phyloP scores from a whole-genome alignment of 2,797 vertebrate species.

The Poecilia wingei region DNA sequence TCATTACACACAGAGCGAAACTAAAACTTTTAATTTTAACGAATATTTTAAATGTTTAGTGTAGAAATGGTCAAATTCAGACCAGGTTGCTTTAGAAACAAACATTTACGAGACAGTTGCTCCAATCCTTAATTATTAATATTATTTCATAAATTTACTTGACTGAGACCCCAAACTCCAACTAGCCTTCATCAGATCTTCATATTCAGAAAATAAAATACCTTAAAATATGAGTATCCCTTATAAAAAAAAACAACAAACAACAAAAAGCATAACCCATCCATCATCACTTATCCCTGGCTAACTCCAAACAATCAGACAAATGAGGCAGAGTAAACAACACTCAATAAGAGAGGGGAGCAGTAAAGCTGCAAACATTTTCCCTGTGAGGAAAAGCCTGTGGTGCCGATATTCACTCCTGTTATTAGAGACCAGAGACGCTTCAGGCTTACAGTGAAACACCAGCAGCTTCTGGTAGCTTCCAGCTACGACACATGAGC shows the following conservation, averaged over 20 bases:
- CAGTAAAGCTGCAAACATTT: not conserved
- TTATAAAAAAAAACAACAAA: not conserved
- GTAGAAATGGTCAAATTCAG: not conserved
- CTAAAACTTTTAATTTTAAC: not conserved
- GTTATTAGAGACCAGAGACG: not conserved
- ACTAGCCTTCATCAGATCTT: not conserved
- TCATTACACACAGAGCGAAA: not conserved
- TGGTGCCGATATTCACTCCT: not conserved
- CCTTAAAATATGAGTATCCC: not conserved
- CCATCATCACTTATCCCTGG: not conserved
- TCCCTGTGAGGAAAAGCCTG: conserved; percentile 1
- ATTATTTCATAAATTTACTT: not conserved
- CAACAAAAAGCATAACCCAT: not conserved
- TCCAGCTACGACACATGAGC: not conserved
- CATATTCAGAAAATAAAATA: not conserved
- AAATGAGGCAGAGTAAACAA: not conserved
- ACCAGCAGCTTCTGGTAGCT: not conserved
- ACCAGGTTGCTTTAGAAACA: not conserved
- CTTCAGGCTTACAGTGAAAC: not conserved
- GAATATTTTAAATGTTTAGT: not conserved
- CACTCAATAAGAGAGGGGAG: not conserved
- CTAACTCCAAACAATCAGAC: not conserved
- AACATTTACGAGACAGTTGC: not conserved
- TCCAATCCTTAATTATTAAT: not conserved
- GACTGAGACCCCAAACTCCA: not conserved